Evolutionary conservation across 2,113 vertebrate species (phyloP).

Genomic region (Antennarius striatus): DNA sequence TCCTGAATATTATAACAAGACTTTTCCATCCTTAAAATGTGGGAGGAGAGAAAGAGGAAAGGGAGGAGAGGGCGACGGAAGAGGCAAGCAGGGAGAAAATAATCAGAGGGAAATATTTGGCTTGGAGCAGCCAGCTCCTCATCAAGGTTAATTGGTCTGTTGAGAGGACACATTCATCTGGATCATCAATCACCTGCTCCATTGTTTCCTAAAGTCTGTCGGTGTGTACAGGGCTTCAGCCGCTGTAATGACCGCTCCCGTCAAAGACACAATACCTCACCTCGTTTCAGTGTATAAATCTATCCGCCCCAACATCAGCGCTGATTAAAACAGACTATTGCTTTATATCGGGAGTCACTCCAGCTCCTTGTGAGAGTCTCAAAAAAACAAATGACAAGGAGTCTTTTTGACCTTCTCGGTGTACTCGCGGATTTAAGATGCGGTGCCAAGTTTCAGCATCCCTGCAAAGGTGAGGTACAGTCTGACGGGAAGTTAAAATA

Average conservation of each 20-base stretch:
- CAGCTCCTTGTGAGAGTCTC: not conserved
- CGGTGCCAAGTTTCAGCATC: conserved; percentile 25
- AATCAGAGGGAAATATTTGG: conserved; percentile 74
- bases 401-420: conserved; percentile 11
- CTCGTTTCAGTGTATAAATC: conserved; percentile 52
- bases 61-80: not conserved
- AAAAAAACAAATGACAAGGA: not conserved
- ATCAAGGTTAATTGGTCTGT: conserved; percentile 85
- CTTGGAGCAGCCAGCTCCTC: conserved; percentile 74
- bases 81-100: conserved; percentile 17
- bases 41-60: conserved; percentile 12
- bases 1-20: conserved; percentile 61
- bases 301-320: conserved; percentile 11
- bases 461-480: conserved; percentile 15
- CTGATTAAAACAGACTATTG: conserved; percentile 40
- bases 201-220: conserved; percentile 67
- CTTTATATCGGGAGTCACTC: conserved; percentile 4
- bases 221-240: conserved; percentile 23
- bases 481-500: not conserved
- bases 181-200: conserved; percentile 77
- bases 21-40: conserved; percentile 57
- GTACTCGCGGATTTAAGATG: conserved; percentile 24
- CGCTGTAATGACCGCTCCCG: conserved; percentile 63
- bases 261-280: conserved; percentile 58
- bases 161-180: conserved; percentile 74